Evolutionary conservation across 1,140 invertebrate species (phyloP), one percentile per base, ranked within the genome.

Genomic region (Seison nebaliae): DNA sequence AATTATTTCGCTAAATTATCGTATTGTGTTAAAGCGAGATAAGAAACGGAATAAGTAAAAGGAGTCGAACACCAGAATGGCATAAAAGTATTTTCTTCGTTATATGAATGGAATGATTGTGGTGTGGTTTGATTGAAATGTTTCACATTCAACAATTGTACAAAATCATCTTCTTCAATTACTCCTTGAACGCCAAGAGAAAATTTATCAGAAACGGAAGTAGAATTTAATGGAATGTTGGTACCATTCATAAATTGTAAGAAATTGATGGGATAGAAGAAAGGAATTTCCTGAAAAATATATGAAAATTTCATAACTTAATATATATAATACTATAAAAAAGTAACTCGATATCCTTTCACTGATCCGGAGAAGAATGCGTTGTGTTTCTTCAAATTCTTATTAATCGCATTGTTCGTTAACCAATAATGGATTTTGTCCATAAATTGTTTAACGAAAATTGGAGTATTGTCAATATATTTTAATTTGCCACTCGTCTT

Each of bases 301-400:
- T n/a, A n/a, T n/a, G n/a, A n/a, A n/a, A n/a, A n/a, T n/a, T n/a
- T n/a, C n/a, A n/a, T n/a, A n/a, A n/a, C n/a, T n/a, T n/a, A n/a
- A n/a, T n/a, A n/a, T n/a, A n/a, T n/a, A n/a, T n/a, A n/a, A n/a
- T n/a, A n/a, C n/a, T n/a, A n/a, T n/a, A n/a, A n/a, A n/a, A n/a
- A n/a, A n/a, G n/a, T n/a, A n/a, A n/a, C n/a, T n/a, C n/a, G n/a
- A n/a, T n/a, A n/a, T n/a, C 49, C 48, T 45, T 51, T 51, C 2
- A 48, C 44, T n/a, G 48, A 52, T 7, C 50, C 51, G 1, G 52
- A 54, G 42, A 53, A 54, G 39, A 54, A 54, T 21, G 49, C 46
- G 28, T 54, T 54, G 47, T 48, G 52, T 4, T 50, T 47, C 37
- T 53, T 47, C 28, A 48, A 53, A 6, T 47, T 44, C 4, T 43